Percentiles rank a stretch among this genome's conserved stretches.
Evolutionary conservation across 2,888 invertebrate species (phyloP).

Genomic region (Heteromyza rotundicornis): DNA sequence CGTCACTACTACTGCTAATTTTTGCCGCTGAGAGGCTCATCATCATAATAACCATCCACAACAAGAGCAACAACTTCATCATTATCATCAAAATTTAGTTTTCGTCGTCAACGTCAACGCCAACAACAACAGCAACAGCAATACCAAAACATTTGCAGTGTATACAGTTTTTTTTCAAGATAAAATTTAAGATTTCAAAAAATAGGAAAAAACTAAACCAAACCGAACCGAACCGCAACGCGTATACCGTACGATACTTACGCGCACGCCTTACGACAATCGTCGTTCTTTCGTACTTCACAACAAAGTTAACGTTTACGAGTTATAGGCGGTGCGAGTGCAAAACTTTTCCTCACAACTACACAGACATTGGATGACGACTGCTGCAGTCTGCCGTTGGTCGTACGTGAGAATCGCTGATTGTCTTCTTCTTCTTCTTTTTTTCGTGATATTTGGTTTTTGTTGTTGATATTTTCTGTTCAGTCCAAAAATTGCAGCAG

Average conservation of each 20-base stretch:
- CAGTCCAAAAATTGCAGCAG: neutral
- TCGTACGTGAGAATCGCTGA: neutral
- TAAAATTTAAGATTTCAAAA: no score
- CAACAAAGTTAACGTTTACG: neutral
- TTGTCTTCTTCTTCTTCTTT: no score
- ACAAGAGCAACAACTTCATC: neutral
- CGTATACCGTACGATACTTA: no score
- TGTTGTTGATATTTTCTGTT: no score
- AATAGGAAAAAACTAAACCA: no score
- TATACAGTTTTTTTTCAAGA: neutral
- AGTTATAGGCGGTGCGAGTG: neutral
- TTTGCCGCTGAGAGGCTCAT: slow-evolving; percentile 10
- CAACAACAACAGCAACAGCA: neutral
- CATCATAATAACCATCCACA: slow-evolving; percentile 2
- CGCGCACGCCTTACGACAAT: no score
- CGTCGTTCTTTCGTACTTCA: neutral
- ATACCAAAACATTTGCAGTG: neutral
- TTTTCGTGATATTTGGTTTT: no score
- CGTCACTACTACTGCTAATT: slow-evolving; percentile 6
- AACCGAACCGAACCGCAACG: no score
- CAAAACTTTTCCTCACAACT: no score
- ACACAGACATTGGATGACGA: no score
- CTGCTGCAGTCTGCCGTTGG: neutral
- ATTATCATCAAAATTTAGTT: neutral
- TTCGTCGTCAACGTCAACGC: neutral